Evolutionary conservation across 2,888 invertebrate genomes (phyloP), one percentile per base, ranked within the genome.

Genomic region (Sturmia bella): DNA sequence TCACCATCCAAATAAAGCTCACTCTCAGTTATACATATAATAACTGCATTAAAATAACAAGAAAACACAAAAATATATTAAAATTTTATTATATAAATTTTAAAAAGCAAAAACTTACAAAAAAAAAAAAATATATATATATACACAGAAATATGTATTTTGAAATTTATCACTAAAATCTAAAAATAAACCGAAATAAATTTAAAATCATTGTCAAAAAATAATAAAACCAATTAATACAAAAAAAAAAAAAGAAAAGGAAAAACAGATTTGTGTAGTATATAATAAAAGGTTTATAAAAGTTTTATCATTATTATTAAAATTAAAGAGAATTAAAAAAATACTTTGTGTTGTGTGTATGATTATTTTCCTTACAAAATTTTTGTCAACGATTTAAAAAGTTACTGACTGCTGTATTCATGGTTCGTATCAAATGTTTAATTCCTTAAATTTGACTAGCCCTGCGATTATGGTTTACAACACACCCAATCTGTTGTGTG

Each of bases 231-330:
- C 64, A 80, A 82, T 50, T 68, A 41, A 75, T 50, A 54, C 68
- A 76, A 27, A 54, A 27, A 41, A 45, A 75, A 82, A 21, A 78
- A 3, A 54, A 76, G 80, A 37, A 63, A 19, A 66, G 61, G 72
- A 74, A 59, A 63, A 50, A 61, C 12, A 85, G 85, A 70, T 85
- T 84, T 83, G 80, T 86, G 88, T 87, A 88, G 86, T 85, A 76
- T 76, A 61, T 69, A n/a, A n/a, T n/a, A 85, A 84, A 77, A 66
- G 48, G 74, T 63, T 77, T 78, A 78, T 70, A 69, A 66, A 66
- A 79, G 78, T 79, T 79, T 79, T 79, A 79, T 79, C 72, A 72
- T 73, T 79, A 78, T 78, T 72, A 78, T 78, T 72, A 78, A 66
- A 73, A 79, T 77, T 72, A 80, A 80, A 76, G 72, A 68, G 73